phyloP scores from a whole-genome alignment of 2,113 vertebrate genomes.

The Syrmaticus mikado region DNA sequence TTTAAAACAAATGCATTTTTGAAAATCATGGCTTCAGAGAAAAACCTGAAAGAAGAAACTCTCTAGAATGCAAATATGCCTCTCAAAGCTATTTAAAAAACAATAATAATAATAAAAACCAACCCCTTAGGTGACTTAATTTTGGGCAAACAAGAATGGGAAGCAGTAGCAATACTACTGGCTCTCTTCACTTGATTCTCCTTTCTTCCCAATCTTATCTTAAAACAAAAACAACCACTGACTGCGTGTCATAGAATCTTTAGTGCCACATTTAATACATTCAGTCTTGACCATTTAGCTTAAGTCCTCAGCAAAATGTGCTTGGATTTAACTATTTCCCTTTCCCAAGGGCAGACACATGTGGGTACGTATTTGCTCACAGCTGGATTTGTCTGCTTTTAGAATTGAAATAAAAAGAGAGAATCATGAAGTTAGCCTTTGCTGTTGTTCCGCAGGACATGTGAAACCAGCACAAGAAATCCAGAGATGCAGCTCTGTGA shows the following conservation, averaged over 20 bases:
- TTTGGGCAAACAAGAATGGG: neutral
- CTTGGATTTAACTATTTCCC: neutral
- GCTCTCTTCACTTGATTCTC: neutral
- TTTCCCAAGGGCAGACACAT: neutral
- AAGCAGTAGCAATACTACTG: neutral
- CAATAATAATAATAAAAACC: neutral
- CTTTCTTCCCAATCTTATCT: neutral
- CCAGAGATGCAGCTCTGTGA: neutral
- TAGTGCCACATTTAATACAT: neutral
- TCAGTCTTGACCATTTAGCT: neutral
- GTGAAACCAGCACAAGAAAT: rapidly evolving
- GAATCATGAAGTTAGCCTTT: neutral
- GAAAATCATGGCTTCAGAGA: neutral
- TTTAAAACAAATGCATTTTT: constrained; percentile 28
- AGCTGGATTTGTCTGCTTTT: neutral
- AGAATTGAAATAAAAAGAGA: neutral
- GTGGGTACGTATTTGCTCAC: neutral
- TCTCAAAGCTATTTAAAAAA: neutral
- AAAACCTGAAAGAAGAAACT: constrained; percentile 19
- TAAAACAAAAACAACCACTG: neutral
- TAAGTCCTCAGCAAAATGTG: neutral
- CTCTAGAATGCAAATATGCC: neutral
- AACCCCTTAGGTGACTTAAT: neutral
- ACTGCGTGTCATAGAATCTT: neutral
- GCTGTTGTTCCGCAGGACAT: neutral